Evolutionary conservation across 1,140 invertebrate species (phyloP).

Genomic region (Cheumatopsyche charites): DNA sequence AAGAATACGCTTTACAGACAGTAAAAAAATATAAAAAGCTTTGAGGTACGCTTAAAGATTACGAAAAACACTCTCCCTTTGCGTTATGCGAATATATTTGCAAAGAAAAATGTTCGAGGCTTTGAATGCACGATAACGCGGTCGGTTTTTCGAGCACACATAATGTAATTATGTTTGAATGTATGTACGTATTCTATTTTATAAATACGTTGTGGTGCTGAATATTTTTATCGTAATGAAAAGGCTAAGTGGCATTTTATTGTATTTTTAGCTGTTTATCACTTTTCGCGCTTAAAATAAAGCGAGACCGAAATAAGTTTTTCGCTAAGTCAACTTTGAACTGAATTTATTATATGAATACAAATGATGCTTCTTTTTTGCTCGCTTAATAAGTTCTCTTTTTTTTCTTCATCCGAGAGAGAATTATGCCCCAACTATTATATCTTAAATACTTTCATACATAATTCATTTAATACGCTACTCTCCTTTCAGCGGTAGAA

Average conservation of each 20-base stretch:
- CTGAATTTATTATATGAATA: conserved; percentile 19
- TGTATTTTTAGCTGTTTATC: conserved; percentile 11
- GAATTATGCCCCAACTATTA: background rate
- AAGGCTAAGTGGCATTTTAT: background rate
- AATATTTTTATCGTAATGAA: background rate
- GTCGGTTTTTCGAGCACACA: background rate
- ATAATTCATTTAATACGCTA: conserved; percentile 5
- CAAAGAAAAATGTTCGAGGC: conserved; percentile 9
- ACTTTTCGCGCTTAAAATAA: conserved; percentile 6
- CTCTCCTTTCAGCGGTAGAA: too few species aligned
- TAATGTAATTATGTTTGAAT: background rate
- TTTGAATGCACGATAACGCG: background rate
- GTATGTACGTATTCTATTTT: too few species aligned
- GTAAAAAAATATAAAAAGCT: conserved; percentile 23
- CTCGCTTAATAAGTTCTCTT: background rate
- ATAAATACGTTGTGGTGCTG: background rate
- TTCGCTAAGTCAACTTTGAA: conserved; percentile 3
- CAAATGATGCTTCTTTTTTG: conserved; percentile 10
- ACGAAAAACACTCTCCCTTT: conserved; percentile 26
- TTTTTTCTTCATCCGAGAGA: background rate
- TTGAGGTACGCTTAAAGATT: conserved; percentile 21
- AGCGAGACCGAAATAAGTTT: background rate
- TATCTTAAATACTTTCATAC: background rate
- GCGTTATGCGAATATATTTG: conserved; percentile 25
- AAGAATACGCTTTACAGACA: conserved; percentile 26